These are phyloP conservation scores for Leptura quadrifasciata DNA, from an alignment of 2,888 invertebrate genomes.

Conservation along the genomic window DNA sequence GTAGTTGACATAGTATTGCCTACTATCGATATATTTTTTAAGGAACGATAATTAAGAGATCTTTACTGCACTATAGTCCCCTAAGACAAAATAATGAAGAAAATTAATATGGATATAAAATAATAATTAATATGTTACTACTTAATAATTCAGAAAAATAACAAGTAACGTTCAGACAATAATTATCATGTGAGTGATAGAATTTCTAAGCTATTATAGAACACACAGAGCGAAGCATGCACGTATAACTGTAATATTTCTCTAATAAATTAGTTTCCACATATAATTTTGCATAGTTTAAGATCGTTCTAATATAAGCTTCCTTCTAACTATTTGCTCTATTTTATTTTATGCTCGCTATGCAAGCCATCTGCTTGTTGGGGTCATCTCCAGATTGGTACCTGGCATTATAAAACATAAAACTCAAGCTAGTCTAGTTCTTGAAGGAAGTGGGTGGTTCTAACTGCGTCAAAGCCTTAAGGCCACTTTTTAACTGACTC, in stretches of 20 bases:
- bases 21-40: too few species aligned
- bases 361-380: slow-evolving; percentile 43
- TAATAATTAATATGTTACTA: not conserved
- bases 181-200: slow-evolving; percentile 36
- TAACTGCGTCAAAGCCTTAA: slow-evolving; percentile 63
- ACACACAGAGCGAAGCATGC: slow-evolving; percentile 21
- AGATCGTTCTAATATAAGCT: slow-evolving; percentile 13
- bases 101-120: not conserved
- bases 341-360: slow-evolving; percentile 22
- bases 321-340: slow-evolving; percentile 33
- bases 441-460: slow-evolving; percentile 68
- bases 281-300: slow-evolving; percentile 35
- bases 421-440: slow-evolving; percentile 61
- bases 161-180: slow-evolving; percentile 18
- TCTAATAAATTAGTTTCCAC: slow-evolving; percentile 31
- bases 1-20: too few species aligned
- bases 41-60: too few species aligned
- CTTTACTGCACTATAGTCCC: too few species aligned
- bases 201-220: slow-evolving; percentile 13
- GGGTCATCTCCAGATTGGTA: slow-evolving; percentile 57
- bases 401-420: slow-evolving; percentile 51
- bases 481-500: slow-evolving; percentile 61
- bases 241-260: slow-evolving; percentile 38
- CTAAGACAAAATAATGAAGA: not conserved
- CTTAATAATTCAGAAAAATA: slow-evolving; percentile 5